A percentile compares a stretch with the other conserved stretches of the same genome.
These are phyloP conservation scores for Neotoxoptera formosana DNA, from an alignment of 1,140 invertebrate genomes.

Conservation along the genomic window DNA sequence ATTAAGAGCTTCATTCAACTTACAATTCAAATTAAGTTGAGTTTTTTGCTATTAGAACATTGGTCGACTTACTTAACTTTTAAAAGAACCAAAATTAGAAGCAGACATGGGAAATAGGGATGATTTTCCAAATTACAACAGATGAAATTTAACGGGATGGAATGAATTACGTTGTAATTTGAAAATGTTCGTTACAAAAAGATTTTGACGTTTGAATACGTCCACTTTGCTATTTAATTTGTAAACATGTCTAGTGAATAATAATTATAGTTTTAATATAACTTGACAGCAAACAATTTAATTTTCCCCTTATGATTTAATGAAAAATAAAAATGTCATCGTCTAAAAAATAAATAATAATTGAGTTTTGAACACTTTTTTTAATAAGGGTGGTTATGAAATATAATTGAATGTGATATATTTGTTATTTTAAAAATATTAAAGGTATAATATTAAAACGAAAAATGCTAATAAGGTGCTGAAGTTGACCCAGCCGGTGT, in stretches of 20 bases:
- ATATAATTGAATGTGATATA: background rate
- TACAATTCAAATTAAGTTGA: background rate
- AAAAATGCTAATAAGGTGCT: background rate
- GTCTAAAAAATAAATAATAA: background rate
- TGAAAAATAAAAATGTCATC: slow-evolving; percentile 21
- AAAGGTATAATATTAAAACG: background rate
- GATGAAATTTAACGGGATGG: background rate
- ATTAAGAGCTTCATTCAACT: background rate
- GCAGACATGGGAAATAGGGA: too few species aligned
- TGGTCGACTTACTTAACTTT: background rate
- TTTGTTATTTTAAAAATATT: slow-evolving; percentile 1
- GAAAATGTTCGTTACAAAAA: background rate
- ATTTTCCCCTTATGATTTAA: background rate
- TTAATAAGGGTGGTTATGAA: background rate
- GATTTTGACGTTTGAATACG: background rate
- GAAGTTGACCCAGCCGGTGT: background rate
- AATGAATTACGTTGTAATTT: slow-evolving; percentile 19
- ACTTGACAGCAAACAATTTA: background rate
- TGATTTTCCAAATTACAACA: background rate
- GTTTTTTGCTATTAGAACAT: background rate
- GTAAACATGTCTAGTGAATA: background rate
- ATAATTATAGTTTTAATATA: background rate
- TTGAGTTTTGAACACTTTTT: background rate
- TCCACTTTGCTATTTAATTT: background rate
- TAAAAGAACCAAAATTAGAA: background rate